Evolutionary conservation across 2,888 invertebrate species (phyloP).

Genomic region (Cerceris ruficornis): DNA sequence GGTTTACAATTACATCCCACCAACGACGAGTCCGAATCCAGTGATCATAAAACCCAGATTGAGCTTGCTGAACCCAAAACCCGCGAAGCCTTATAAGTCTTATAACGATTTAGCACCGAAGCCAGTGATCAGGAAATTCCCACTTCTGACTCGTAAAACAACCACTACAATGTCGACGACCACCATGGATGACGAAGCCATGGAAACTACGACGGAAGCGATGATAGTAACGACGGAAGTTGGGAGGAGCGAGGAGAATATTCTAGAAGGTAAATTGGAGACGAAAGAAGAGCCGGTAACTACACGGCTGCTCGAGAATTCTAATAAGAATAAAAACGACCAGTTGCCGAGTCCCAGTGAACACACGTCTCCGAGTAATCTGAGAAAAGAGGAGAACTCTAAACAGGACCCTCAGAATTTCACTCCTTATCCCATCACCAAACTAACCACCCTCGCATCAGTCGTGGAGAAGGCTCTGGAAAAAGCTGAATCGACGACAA

Average conservation of each 20-base stretch:
- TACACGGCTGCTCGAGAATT: neutral
- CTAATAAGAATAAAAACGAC: conserved; percentile 19
- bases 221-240: conserved; percentile 21
- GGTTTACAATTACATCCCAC: conserved; percentile 74
- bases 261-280: conserved; percentile 50
- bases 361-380: conserved; percentile 29
- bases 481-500: conserved; percentile 14
- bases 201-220: conserved; percentile 13
- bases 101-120: conserved; percentile 78
- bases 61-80: conserved; percentile 74
- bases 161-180: conserved; percentile 46
- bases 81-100: conserved; percentile 74
- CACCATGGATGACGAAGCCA: conserved; percentile 18
- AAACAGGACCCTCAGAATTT: conserved; percentile 25
- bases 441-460: conserved; percentile 36
- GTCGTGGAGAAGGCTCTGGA: conserved; percentile 19
- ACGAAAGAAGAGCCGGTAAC: conserved; percentile 4
- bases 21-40: conserved; percentile 76
- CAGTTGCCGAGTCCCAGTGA: conserved; percentile 49
- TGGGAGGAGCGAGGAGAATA: conserved; percentile 55
- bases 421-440: conserved; percentile 64
- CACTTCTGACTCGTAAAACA: conserved; percentile 68
- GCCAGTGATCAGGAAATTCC: conserved; percentile 74
- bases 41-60: conserved; percentile 75
- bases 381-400: neutral